Evolutionary conservation across 30 jellyfish, hydroid and myxozoan genomes (phyloP).

Genomic region (Cassiopea andromeda): DNA sequence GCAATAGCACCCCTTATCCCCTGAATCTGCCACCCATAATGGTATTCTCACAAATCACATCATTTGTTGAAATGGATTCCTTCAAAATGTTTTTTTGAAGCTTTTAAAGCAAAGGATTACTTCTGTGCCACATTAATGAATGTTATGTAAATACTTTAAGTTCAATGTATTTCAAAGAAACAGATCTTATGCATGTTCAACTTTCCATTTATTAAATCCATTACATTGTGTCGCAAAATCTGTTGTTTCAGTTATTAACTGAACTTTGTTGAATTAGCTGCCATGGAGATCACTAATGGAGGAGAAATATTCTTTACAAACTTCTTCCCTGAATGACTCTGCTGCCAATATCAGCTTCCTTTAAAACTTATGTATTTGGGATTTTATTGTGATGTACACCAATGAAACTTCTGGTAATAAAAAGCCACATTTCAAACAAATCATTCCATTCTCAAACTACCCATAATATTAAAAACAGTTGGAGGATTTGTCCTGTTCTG

Average conservation of each 20-base stretch:
- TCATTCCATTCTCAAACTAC: too few relatives aligned
- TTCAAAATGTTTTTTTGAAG: not conserved
- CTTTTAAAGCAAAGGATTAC: not conserved
- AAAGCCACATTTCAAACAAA: too few relatives aligned
- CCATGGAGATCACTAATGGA: not conserved
- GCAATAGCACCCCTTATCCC: not conserved
- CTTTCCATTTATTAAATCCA: not conserved
- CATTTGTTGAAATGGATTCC: not conserved
- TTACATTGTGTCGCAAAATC: not conserved
- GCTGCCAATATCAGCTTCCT: not conserved
- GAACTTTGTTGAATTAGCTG: not conserved
- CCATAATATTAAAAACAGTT: too few relatives aligned
- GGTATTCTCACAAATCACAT: not conserved
- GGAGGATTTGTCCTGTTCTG: too few relatives aligned
- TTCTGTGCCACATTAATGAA: not conserved
- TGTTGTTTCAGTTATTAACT: not conserved
- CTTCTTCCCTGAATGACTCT: not conserved
- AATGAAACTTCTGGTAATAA: too few relatives aligned
- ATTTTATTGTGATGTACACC: too few relatives aligned
- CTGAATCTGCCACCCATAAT: not conserved
- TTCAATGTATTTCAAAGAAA: not conserved
- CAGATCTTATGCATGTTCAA: not conserved
- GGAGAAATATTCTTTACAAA: not conserved
- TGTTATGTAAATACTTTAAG: not conserved
- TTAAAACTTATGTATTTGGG: too few relatives aligned